Evolutionary conservation across 2,797 vertebrate species (phyloP).

Genomic region (Propithecus perrieri): DNA sequence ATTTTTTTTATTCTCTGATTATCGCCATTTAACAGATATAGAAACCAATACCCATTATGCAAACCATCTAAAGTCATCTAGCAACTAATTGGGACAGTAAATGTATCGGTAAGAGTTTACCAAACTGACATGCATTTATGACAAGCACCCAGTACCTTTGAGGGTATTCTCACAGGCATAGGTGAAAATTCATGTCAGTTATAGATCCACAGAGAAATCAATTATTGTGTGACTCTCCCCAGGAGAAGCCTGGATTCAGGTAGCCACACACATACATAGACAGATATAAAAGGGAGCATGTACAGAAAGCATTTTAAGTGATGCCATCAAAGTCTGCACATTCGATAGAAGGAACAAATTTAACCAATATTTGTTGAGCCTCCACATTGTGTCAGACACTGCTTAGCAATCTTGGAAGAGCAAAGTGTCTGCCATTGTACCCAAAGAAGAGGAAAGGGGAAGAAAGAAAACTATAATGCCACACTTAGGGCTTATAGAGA

Average conservation of each 20-base stretch:
- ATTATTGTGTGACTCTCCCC: background rate
- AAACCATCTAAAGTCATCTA: background rate
- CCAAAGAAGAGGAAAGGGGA: background rate
- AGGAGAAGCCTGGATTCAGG: background rate
- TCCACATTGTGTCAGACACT: background rate
- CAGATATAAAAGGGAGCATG: background rate
- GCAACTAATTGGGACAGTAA: background rate
- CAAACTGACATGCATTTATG: background rate
- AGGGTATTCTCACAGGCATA: background rate
- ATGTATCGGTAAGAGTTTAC: background rate
- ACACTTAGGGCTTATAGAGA: background rate
- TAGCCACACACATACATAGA: background rate
- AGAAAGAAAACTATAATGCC: background rate
- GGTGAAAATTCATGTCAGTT: background rate
- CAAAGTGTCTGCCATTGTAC: background rate
- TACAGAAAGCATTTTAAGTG: conserved; percentile 20
- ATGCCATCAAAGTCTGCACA: background rate
- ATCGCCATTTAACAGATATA: background rate
- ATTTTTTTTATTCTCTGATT: background rate
- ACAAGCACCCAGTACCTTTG: background rate
- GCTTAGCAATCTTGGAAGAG: background rate
- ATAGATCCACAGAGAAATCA: background rate
- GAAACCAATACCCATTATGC: background rate
- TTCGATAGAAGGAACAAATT: conserved; percentile 5
- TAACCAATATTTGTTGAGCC: conserved; percentile 38